A percentile compares a stretch with the other conserved stretches of the same genome.
Evolutionary conservation across 2,113 vertebrate species (phyloP).

Genomic region (Upupa epops): DNA sequence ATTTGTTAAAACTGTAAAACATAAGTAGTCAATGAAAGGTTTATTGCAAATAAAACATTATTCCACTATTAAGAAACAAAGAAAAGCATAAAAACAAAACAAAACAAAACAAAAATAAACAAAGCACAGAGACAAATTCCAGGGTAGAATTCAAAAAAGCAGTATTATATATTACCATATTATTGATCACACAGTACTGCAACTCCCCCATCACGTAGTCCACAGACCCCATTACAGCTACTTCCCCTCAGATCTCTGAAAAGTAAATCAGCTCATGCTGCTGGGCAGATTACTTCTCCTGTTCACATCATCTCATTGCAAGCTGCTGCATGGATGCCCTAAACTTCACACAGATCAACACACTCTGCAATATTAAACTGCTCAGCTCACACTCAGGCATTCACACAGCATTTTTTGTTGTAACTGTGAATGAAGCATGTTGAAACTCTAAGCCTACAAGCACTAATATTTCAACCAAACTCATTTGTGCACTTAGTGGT

Average conservation of each 20-base stretch:
- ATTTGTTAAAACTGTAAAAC: neutral
- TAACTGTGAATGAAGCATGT: slow-evolving; percentile 25
- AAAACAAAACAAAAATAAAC: neutral
- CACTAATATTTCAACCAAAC: slow-evolving; percentile 53
- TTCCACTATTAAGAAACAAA: neutral
- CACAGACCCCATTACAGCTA: neutral
- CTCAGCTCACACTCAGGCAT: neutral
- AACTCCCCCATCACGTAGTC: neutral
- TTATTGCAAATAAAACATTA: neutral
- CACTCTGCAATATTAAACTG: neutral
- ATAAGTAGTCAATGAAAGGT: neutral
- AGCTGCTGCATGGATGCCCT: neutral
- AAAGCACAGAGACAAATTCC: neutral
- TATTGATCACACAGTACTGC: fast-evolving
- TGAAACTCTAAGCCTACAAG: slow-evolving; percentile 49
- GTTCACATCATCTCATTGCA: neutral
- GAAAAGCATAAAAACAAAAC: too few relatives aligned
- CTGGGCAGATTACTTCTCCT: neutral
- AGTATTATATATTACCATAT: neutral
- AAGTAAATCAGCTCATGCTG: neutral
- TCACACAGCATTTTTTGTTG: neutral
- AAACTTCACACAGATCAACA: neutral
- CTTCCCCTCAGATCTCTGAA: neutral
- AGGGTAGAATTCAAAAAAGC: neutral
- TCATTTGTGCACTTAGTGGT: slow-evolving; percentile 53